A percentile compares a stretch with the other conserved stretches of the same genome.
Conservation (phyloP, 2,113 vertebrate genomes). For the Thamnophis sirtalis region DNA sequence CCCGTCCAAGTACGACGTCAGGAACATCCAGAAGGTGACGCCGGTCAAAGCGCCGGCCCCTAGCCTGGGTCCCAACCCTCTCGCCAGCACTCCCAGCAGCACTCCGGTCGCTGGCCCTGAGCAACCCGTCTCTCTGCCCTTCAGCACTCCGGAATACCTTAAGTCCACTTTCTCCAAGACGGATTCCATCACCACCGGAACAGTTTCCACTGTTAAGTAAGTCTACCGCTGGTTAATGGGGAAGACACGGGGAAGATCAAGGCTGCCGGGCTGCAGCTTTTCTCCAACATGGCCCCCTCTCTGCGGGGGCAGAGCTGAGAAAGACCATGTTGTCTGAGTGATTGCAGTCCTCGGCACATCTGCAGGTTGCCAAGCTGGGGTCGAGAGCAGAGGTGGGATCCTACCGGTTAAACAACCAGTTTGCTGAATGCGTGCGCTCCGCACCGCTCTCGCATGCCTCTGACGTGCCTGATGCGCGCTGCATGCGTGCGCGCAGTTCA, state of each 20-base stretch:
- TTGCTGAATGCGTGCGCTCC: no score
- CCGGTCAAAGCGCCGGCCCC: constrained; percentile 78
- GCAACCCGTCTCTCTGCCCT: constrained; percentile 82
- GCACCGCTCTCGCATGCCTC: no score
- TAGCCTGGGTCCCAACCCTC: constrained; percentile 78
- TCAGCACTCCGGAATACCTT: constrained; percentile 88
- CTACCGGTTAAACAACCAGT: no score
- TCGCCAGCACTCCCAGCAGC: constrained; percentile 74
- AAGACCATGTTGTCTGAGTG: not conserved
- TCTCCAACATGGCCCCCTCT: not conserved
- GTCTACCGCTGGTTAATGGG: constrained; percentile 30
- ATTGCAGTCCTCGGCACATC: not conserved
- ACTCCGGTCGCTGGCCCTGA: constrained; percentile 77
- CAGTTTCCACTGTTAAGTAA: constrained; percentile 98
- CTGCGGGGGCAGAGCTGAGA: not conserved
- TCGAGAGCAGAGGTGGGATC: not conserved
- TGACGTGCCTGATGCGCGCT: no score
- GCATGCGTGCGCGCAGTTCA: no score
- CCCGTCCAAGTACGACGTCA: constrained; percentile 96
- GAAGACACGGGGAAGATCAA: no score
- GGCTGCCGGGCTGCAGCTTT: not conserved
- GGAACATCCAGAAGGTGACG: constrained; percentile 90
- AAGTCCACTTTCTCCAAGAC: constrained; percentile 99
- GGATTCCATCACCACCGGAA: constrained; percentile 98
- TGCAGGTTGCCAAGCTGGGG: not conserved